These are phyloP conservation scores for Arrhamphus sclerolepis DNA, from an alignment of 2,797 vertebrate genomes.

Conservation along the genomic window DNA sequence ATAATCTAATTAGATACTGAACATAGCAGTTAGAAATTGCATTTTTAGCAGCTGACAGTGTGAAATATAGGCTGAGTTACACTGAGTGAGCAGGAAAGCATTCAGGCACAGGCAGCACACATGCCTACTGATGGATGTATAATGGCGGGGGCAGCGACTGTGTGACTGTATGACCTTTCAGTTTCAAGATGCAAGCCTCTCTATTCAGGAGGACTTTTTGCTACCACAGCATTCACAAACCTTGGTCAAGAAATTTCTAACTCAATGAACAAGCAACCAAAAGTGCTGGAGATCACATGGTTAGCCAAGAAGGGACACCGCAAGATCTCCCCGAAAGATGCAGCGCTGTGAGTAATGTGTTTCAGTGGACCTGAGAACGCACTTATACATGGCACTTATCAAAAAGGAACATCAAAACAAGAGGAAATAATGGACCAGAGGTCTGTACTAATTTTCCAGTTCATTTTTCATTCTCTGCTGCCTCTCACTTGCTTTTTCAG, in stretches of 20 bases:
- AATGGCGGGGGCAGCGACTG: slow-evolving; percentile 40
- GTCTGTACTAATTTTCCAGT: slow-evolving; percentile 68
- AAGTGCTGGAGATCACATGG: slow-evolving; percentile 46
- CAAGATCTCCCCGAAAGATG: slow-evolving; percentile 37
- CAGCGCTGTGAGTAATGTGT: slow-evolving; percentile 48
- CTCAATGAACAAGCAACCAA: slow-evolving; percentile 39
- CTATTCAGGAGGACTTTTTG: slow-evolving; percentile 29
- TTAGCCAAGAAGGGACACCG: slow-evolving; percentile 25
- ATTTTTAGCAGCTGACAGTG: slow-evolving; percentile 17
- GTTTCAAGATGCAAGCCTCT: slow-evolving; percentile 22
- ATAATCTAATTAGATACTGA: slow-evolving; percentile 46
- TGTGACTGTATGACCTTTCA: slow-evolving; percentile 53
- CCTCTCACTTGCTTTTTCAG: slow-evolving; percentile 15
- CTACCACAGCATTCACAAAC: slow-evolving; percentile 40
- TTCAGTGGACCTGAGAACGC: slow-evolving; percentile 63
- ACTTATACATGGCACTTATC: slow-evolving; percentile 61
- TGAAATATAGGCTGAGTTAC: slow-evolving; percentile 22
- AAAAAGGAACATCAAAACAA: slow-evolving; percentile 55
- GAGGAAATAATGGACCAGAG: slow-evolving; percentile 64
- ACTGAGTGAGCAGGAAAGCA: slow-evolving; percentile 39
- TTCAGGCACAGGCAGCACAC: slow-evolving; percentile 45
- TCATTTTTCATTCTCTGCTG: slow-evolving; percentile 58
- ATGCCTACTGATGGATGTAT: slow-evolving; percentile 60
- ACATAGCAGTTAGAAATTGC: slow-evolving; percentile 10
- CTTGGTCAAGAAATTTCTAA: slow-evolving; percentile 42